Percentiles rank a stretch among this genome's conserved stretches.
Conservation (phyloP, 2,113 vertebrate genomes). For the Otocyon megalotis region DNA sequence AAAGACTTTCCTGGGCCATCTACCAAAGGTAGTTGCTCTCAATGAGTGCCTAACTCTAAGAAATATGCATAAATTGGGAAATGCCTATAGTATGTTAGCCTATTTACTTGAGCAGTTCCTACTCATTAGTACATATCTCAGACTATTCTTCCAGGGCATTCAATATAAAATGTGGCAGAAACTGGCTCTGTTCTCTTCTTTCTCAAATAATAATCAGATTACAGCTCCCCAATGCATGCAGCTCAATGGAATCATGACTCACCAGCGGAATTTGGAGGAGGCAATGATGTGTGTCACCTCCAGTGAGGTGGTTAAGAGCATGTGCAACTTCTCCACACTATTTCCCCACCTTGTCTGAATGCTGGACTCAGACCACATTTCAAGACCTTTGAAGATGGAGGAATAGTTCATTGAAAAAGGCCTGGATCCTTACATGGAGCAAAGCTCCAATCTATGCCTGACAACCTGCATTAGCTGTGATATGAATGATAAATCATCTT, state of each 20-base stretch:
- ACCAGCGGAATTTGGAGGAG: neutral
- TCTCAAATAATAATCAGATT: neutral
- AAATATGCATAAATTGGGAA: neutral
- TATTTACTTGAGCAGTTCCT: conserved; percentile 6
- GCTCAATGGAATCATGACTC: neutral
- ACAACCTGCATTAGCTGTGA: neutral
- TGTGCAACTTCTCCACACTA: neutral
- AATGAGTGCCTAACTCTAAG: neutral
- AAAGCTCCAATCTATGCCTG: neutral
- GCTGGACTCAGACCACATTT: neutral
- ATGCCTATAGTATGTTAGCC: neutral
- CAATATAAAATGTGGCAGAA: neutral
- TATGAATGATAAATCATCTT: neutral
- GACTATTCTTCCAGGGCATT: no score
- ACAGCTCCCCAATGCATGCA: neutral
- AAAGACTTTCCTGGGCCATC: neutral
- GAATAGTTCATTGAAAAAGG: neutral
- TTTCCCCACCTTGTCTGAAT: neutral
- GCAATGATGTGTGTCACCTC: neutral
- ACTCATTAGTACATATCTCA: neutral
- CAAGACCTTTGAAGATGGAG: neutral
- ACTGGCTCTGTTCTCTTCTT: neutral
- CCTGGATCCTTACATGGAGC: neutral
- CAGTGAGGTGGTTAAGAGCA: neutral
- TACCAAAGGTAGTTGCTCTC: neutral